These are phyloP conservation scores for Sigmodon hispidus DNA, from an alignment of 2,113 vertebrate species.

Conservation along the genomic window DNA sequence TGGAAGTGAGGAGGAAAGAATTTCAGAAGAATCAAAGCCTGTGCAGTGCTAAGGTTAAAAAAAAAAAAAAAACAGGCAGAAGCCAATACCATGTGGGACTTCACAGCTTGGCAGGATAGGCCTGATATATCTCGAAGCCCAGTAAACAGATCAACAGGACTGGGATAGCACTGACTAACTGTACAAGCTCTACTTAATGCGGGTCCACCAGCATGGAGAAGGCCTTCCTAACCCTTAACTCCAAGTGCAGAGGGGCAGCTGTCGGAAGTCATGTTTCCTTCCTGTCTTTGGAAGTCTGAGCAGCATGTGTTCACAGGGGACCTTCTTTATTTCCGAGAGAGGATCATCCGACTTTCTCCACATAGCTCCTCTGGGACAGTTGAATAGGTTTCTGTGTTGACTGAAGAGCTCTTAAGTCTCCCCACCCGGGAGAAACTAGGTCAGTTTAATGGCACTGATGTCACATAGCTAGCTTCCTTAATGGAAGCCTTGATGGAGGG, in stretches of 20 bases:
- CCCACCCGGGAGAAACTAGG: conserved; percentile 82
- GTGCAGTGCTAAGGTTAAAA: background rate
- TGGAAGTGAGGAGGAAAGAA: background rate
- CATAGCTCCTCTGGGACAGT: background rate
- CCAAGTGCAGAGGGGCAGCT: background rate
- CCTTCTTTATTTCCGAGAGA: conserved; percentile 5
- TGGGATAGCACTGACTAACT: background rate
- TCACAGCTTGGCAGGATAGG: background rate
- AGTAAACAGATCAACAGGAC: background rate
- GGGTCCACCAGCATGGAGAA: rapidly evolving
- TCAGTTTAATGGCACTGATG: conserved; percentile 80
- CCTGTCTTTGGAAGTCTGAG: background rate
- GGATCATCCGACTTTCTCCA: background rate
- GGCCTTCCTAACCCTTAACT: background rate
- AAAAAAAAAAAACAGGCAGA: background rate
- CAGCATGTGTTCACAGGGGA: background rate
- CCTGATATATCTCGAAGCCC: background rate
- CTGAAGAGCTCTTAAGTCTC: conserved; percentile 63
- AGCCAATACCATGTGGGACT: background rate
- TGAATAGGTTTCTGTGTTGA: conserved; percentile 68
- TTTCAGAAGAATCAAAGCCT: conserved; percentile 13
- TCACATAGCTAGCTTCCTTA: conserved; percentile 79
- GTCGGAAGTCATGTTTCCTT: background rate
- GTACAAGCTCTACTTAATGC: rapidly evolving
- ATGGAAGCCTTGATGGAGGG: conserved; percentile 75